These are phyloP conservation scores for Eumacrocentrus americanus DNA, from an alignment of 2,888 invertebrate species.

Conservation along the genomic window DNA sequence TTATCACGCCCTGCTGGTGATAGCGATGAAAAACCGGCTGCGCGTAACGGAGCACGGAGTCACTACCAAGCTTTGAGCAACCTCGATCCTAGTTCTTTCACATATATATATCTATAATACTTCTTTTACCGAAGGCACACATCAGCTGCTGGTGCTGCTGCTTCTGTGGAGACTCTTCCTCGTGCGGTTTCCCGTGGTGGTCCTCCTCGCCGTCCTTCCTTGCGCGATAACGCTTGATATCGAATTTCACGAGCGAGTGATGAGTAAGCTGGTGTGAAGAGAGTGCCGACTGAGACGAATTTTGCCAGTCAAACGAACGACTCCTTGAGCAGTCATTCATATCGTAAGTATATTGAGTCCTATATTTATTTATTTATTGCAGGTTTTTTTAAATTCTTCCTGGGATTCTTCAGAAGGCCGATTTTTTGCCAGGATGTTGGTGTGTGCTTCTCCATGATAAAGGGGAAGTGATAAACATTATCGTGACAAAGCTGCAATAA, in stretches of 20 bases:
- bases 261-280: constrained; percentile 16
- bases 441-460: too few species aligned
- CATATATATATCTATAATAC: background rate
- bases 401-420: too few species aligned
- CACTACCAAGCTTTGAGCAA: constrained; percentile 4
- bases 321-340: background rate
- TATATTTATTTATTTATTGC: too few species aligned
- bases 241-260: constrained; percentile 7
- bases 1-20: constrained; percentile 22
- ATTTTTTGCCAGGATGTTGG: too few species aligned
- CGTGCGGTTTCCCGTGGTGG: background rate
- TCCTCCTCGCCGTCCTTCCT: constrained; percentile 6
- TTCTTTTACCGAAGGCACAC: background rate
- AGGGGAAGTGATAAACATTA: too few species aligned
- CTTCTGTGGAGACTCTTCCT: background rate
- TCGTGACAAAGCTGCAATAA: background rate
- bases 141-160: background rate
- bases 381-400: too few species aligned
- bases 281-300: constrained; percentile 2
- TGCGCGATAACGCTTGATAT: constrained; percentile 16
- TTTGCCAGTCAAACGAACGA: constrained; percentile 4
- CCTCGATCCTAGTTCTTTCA: constrained; percentile 1
- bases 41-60: constrained; percentile 14
- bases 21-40: constrained; percentile 26
- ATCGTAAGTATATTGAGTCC: background rate